Conservation (phyloP, 2,888 invertebrate genomes). For the Drosophila rubida region DNA sequence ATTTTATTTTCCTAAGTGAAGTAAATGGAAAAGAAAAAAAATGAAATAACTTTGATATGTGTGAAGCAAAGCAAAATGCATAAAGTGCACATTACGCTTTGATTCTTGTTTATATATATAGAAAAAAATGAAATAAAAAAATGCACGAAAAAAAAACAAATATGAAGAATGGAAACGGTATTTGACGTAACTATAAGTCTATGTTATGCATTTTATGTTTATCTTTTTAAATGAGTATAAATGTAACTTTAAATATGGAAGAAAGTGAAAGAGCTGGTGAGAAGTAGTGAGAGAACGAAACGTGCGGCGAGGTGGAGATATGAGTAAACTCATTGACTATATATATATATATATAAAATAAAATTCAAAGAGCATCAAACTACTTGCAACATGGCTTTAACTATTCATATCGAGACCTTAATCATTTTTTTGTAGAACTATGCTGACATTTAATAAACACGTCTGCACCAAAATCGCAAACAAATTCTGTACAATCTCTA, state of each 20-base stretch:
- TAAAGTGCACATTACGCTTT: slow-evolving; percentile 46
- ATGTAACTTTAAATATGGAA: slow-evolving; percentile 51
- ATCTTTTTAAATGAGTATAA: slow-evolving; percentile 54
- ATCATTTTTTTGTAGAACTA: too few relatives aligned
- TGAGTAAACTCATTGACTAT: slow-evolving; percentile 51
- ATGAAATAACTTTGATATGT: slow-evolving; percentile 23
- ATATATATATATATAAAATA: slow-evolving; percentile 30
- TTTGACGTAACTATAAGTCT: slow-evolving; percentile 73
- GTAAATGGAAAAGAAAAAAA: slow-evolving; percentile 14
- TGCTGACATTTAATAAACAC: too few relatives aligned
- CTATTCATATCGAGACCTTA: not conserved
- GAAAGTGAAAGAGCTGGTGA: slow-evolving; percentile 8
- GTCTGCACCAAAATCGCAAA: too few relatives aligned
- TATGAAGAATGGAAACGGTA: slow-evolving; percentile 45
- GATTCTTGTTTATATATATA: slow-evolving; percentile 52
- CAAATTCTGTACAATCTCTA: too few relatives aligned
- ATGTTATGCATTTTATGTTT: slow-evolving; percentile 73
- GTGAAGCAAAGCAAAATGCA: slow-evolving; percentile 47
- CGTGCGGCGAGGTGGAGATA: slow-evolving; percentile 14
- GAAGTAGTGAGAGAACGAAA: not conserved
- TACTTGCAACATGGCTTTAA: not conserved
- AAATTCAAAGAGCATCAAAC: slow-evolving; percentile 40
- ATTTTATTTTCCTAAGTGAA: slow-evolving; percentile 49
- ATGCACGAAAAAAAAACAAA: slow-evolving; percentile 20
- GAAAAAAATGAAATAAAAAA: slow-evolving; percentile 29